Evolutionary conservation across 2,888 invertebrate genomes (phyloP), one percentile per base, ranked within the genome.

Genomic region (Hypomecis atomaria): DNA sequence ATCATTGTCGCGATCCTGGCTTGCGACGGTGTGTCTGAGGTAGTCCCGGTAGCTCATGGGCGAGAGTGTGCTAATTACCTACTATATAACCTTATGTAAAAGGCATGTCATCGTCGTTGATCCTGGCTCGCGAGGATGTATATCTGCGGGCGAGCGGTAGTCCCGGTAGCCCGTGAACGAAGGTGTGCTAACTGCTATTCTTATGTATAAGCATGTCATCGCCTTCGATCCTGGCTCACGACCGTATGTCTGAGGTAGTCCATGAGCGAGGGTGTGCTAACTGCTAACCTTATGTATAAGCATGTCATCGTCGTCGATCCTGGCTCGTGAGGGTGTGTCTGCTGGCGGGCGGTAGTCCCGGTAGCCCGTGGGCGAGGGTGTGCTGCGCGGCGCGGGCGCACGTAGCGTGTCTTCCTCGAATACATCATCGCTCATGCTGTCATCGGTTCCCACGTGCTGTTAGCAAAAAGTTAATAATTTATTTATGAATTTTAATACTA

Each of bases 381-480:
- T 93, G 72, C 87, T 82, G 54, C 88, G 83, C 65, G 81, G 83
- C 72, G 84, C 73, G 1, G 90, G 88, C 68, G 89, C 89, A 63
- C 89, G 86, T 45, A 90, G 78, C 38, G 84, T 82, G 76, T 87
- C 88, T 47, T 95, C 94, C 80, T 96, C 96, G 78, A 97, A 97
- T 56, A 97, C 97, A 85, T 97, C 97, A 86, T 97, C 97, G 79
- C 96, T 96, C 94, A 97, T 96, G 77, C 95, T 96, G 87, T 97
- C 96, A 74, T 96, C 96, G 48, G 94, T 94, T 67, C 92, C 92
- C 93, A 94, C 93, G 75, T 90, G 88, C 94, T 94, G 85, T 50
- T 2, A 0, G 60, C 72, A 59, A 48, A 53, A 4, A 13, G 8
- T 10, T 23, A 0, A 4, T 40, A n/a, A 43, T 6, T 43, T n/a